These are phyloP conservation scores for Datnioides undecimradiatus DNA, from an alignment of 2,113 vertebrate species.

Conservation along the genomic window DNA sequence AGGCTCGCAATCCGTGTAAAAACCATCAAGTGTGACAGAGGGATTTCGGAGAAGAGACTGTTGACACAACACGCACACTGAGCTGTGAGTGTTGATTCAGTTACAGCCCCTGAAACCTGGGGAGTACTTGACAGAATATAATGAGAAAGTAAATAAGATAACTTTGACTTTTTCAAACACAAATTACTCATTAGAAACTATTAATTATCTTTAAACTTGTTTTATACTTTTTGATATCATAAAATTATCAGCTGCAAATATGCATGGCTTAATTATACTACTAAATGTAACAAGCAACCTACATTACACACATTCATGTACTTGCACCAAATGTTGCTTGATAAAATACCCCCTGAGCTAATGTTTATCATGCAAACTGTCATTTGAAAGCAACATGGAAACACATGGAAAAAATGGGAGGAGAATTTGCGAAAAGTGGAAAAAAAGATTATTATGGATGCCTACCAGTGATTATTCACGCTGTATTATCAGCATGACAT, in stretches of 20 bases:
- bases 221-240: background rate
- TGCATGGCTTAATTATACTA: background rate
- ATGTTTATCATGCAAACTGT: background rate
- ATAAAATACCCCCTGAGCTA: background rate
- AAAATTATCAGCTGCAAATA: background rate
- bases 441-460: conserved; percentile 32
- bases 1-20: background rate
- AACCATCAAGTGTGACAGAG: conserved; percentile 25
- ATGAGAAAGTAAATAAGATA: background rate
- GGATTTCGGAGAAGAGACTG: background rate
- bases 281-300: background rate
- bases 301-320: background rate
- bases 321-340: background rate
- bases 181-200: background rate
- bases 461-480: conserved; percentile 38
- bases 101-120: background rate
- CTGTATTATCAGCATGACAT: conserved; percentile 45
- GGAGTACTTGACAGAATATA: background rate
- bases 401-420: background rate
- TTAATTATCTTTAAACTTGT: background rate
- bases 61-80: background rate
- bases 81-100: background rate
- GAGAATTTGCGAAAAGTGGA: conserved; percentile 10
- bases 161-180: background rate
- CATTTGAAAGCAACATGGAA: conserved; percentile 13